These are phyloP conservation scores for Conopomorpha cramerella DNA, from an alignment of 1,140 invertebrate species.

Conservation along the genomic window DNA sequence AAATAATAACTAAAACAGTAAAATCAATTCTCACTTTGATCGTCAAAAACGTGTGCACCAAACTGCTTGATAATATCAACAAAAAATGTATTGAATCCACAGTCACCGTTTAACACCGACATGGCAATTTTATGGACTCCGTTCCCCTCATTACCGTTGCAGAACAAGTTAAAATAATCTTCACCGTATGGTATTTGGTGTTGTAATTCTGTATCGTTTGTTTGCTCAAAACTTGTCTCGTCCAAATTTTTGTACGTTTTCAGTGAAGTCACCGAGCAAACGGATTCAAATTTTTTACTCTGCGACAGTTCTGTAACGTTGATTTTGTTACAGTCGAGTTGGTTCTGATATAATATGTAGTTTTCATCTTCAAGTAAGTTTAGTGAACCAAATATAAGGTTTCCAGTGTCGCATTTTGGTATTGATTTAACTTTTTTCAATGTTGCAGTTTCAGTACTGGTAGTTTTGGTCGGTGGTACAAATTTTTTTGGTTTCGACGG, in stretches of 20 bases:
- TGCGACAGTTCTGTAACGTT: slow-evolving; percentile 9
- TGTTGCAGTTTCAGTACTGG: neutral
- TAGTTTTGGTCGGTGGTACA: neutral
- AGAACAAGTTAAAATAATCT: slow-evolving; percentile 23
- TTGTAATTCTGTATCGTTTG: neutral
- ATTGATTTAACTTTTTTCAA: slow-evolving; percentile 8
- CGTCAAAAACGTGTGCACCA: no score
- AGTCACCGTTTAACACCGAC: no score
- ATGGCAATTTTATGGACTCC: no score
- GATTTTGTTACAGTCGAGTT: slow-evolving; percentile 7
- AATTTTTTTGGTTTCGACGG: slow-evolving; percentile 5
- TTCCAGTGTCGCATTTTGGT: slow-evolving; percentile 8
- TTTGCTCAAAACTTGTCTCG: slow-evolving; percentile 20
- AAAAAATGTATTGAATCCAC: no score
- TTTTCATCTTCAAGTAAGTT: slow-evolving; percentile 26
- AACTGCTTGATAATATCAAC: no score
- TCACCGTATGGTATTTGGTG: slow-evolving; percentile 18
- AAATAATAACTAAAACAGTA: no score
- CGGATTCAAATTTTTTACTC: slow-evolving; percentile 11
- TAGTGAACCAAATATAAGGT: slow-evolving; percentile 19
- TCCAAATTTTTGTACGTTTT: slow-evolving; percentile 37
- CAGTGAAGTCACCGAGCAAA: slow-evolving; percentile 18
- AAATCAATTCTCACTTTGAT: no score
- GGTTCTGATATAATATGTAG: slow-evolving; percentile 6
- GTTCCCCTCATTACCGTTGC: slow-evolving; percentile 1